Evolutionary conservation across 2,113 vertebrate species (phyloP).

Genomic region (Microtus oregoni): DNA sequence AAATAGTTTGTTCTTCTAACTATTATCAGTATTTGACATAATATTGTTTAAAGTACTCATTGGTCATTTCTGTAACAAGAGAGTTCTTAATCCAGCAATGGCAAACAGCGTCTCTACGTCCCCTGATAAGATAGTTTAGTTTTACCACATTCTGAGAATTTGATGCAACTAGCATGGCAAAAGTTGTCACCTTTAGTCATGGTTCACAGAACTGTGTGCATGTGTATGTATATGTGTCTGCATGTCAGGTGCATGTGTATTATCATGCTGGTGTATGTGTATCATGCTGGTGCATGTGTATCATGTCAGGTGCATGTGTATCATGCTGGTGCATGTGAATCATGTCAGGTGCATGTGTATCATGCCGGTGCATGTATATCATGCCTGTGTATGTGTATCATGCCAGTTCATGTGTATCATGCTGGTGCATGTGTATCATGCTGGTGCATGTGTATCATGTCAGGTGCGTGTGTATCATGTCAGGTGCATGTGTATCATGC

Average conservation of each 20-base stretch:
- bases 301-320: too few relatives aligned
- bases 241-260: too few relatives aligned
- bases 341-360: too few relatives aligned
- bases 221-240: background rate
- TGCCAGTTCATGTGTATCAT: too few relatives aligned
- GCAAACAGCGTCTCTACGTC: background rate
- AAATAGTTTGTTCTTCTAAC: constrained; percentile 6
- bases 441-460: background rate
- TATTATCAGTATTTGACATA: constrained; percentile 10
- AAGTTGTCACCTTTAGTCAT: constrained; percentile 11
- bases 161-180: background rate
- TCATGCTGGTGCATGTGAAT: too few relatives aligned
- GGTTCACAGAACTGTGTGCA: background rate
- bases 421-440: too few relatives aligned
- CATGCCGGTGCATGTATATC: too few relatives aligned
- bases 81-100: background rate
- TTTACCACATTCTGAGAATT: constrained; percentile 41
- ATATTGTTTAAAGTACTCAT: constrained; percentile 29
- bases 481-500: background rate
- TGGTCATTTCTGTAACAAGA: constrained; percentile 29
- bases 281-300: rapidly evolving
- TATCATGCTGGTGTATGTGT: too few relatives aligned
- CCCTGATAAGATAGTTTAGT: constrained; percentile 1
- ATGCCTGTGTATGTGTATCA: background rate
- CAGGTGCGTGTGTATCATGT: background rate